phyloP scores from a whole-genome alignment of 2,113 vertebrate genomes.

The Cebus imitator region DNA sequence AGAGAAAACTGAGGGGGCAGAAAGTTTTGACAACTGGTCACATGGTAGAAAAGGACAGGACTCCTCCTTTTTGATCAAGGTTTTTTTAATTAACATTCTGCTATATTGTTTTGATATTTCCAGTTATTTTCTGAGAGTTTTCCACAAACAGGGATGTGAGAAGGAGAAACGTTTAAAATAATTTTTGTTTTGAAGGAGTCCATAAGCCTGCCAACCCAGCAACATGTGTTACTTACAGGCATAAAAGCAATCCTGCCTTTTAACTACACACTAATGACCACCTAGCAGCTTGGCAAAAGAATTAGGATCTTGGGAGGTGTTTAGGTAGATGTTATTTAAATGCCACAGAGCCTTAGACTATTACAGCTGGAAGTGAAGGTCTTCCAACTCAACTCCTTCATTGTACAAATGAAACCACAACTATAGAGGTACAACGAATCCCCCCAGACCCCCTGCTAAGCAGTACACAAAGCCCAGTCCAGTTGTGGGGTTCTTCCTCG shows the following conservation, averaged over 20 bases:
- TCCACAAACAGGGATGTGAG: neutral
- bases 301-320: slow-evolving; percentile 15
- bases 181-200: neutral
- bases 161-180: neutral
- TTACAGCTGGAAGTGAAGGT: neutral
- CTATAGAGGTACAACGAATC: neutral
- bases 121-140: neutral
- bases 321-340: neutral
- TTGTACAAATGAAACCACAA: neutral
- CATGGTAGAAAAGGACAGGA: neutral
- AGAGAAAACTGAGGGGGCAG: neutral
- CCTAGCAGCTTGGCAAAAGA: neutral
- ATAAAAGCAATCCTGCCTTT: neutral
- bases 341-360: neutral
- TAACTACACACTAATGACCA: neutral
- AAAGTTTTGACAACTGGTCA: neutral
- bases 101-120: neutral
- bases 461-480: neutral
- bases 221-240: neutral
- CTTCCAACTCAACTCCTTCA: neutral
- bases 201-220: neutral
- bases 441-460: no score
- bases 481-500: neutral
- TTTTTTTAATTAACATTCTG: neutral
- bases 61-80: neutral